These are phyloP conservation scores for Echeneis naucrates DNA, from an alignment of 2,797 vertebrate species.

Conservation along the genomic window DNA sequence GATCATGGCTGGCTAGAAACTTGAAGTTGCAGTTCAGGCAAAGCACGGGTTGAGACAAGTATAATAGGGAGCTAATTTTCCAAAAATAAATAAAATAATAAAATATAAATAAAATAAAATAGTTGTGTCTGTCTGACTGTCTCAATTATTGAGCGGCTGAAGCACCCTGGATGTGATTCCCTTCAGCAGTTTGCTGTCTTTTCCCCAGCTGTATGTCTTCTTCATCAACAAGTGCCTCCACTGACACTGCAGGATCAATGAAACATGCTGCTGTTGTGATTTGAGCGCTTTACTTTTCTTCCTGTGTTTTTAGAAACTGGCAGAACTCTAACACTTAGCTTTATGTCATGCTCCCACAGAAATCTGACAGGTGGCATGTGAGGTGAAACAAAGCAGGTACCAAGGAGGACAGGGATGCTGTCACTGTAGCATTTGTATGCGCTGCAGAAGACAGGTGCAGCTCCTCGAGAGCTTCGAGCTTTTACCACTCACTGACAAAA, in stretches of 20 bases:
- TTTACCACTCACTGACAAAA: slow-evolving; percentile 24
- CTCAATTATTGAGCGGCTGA: background rate
- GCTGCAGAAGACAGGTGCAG: slow-evolving; percentile 10
- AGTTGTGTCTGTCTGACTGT: background rate
- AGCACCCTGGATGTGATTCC: slow-evolving; percentile 2
- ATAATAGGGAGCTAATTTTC: background rate
- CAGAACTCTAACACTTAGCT: slow-evolving; percentile 4
- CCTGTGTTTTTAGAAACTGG: slow-evolving; percentile 13
- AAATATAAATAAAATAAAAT: too few species aligned
- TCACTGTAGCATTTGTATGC: slow-evolving; percentile 14
- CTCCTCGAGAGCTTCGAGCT: slow-evolving; percentile 10
- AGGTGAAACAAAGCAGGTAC: slow-evolving; percentile 40
- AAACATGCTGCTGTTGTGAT: slow-evolving; percentile 16
- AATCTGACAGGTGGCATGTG: slow-evolving; percentile 43
- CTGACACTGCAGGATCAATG: slow-evolving; percentile 5
- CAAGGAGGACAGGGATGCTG: background rate
- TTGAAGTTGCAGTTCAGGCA: too few species aligned
- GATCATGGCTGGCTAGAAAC: too few species aligned
- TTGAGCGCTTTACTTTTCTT: slow-evolving; percentile 8
- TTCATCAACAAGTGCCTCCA: slow-evolving; percentile 31
- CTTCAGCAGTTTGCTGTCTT: background rate
- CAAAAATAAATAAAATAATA: too few species aligned
- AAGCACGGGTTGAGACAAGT: background rate
- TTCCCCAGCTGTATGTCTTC: slow-evolving; percentile 3
- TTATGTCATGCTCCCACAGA: background rate